A percentile compares a stretch with the other conserved stretches of the same genome.
Conservation (phyloP, 1,140 invertebrate genomes). For the Drosophila gunungcola region DNA sequence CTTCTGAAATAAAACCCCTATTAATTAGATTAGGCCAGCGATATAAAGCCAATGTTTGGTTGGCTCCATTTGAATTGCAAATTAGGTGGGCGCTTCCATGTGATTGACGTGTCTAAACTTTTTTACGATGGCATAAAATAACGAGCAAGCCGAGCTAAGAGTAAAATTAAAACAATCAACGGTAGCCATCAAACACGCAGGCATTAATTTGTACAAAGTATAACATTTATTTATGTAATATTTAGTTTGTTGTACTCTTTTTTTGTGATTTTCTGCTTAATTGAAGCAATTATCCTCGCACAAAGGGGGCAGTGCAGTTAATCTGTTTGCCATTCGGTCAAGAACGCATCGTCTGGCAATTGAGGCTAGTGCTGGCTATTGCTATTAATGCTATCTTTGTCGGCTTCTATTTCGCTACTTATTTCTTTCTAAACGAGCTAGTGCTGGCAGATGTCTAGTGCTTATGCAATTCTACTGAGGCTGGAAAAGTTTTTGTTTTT, state of each 20-base stretch:
- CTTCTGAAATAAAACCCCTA: constrained; percentile 35
- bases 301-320: constrained; percentile 56
- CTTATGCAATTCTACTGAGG: constrained; percentile 33
- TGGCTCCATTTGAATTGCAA: constrained; percentile 46
- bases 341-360: constrained; percentile 48
- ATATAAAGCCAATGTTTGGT: constrained; percentile 44
- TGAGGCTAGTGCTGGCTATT: constrained; percentile 47
- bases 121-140: constrained; percentile 56
- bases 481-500: constrained; percentile 1
- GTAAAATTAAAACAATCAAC: constrained; percentile 45
- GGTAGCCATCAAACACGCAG: constrained; percentile 36
- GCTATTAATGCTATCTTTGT: constrained; percentile 35
- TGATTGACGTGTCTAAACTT: background rate
- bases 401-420: constrained; percentile 19
- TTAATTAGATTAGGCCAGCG: constrained; percentile 47
- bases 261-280: constrained; percentile 71
- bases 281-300: constrained; percentile 78
- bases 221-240: constrained; percentile 58
- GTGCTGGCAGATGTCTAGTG: constrained; percentile 18
- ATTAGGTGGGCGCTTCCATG: constrained; percentile 29
- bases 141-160: constrained; percentile 10
- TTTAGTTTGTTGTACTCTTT: constrained; percentile 45
- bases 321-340: constrained; percentile 51
- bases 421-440: constrained; percentile 18
- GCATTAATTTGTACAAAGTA: constrained; percentile 44